Conservation (phyloP, 2,113 vertebrate species). For the Hemibagrus wyckioides region DNA sequence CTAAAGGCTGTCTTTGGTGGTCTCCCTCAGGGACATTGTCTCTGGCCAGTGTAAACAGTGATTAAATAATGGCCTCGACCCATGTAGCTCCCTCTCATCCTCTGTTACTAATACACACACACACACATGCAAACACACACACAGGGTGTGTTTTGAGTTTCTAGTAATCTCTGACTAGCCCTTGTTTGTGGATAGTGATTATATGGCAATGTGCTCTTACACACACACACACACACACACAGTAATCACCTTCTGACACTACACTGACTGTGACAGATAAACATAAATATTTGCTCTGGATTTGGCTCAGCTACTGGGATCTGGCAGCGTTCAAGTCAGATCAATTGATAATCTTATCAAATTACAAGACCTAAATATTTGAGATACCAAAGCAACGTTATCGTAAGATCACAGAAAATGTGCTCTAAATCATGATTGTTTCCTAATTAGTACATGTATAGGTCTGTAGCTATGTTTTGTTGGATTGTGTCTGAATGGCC, state of each 20-base stretch:
- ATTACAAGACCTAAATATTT: conserved; percentile 5
- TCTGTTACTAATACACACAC: conserved; percentile 23
- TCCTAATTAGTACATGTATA: not conserved
- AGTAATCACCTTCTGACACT: conserved; percentile 10
- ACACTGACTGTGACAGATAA: conserved; percentile 16
- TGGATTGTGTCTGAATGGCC: not conserved
- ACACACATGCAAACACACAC: conserved; percentile 32
- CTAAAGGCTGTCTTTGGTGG: conserved; percentile 26
- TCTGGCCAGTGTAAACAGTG: conserved; percentile 43
- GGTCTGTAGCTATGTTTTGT: not conserved
- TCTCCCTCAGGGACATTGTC: conserved; percentile 38
- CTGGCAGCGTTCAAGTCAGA: not conserved
- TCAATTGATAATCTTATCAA: conserved; percentile 23
- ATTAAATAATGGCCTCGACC: conserved; percentile 50
- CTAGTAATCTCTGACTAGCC: conserved; percentile 45
- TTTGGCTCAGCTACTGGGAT: conserved; percentile 6
- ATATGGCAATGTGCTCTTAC: conserved; percentile 33
- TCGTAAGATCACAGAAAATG: conserved; percentile 2
- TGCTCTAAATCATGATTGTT: not conserved
- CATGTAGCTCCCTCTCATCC: conserved; percentile 6
- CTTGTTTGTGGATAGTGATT: conserved; percentile 53
- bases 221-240: not conserved
- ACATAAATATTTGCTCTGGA: conserved; percentile 5
- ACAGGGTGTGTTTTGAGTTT: conserved; percentile 47
- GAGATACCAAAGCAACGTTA: not conserved